Conservation (phyloP, 2,113 vertebrate species). For the Opisthocomus hoazin region DNA sequence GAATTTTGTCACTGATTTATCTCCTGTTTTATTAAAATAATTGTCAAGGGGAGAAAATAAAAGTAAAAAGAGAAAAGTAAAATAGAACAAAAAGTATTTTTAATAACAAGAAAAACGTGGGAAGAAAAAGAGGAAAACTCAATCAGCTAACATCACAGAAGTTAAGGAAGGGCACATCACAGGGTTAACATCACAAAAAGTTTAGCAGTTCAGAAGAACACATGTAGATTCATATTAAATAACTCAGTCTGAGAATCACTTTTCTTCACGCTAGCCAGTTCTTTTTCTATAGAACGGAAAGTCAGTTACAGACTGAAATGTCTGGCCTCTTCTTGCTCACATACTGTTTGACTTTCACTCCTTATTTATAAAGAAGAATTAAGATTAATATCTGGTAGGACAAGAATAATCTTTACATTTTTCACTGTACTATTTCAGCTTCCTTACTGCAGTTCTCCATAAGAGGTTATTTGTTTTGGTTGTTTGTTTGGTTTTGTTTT, state of each 20-base stretch:
- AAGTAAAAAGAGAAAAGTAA: not conserved
- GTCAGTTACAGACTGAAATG: not conserved
- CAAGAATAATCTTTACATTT: not conserved
- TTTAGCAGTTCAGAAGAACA: not conserved
- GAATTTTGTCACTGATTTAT: not conserved
- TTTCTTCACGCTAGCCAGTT: not conserved
- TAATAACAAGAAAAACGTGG: not conserved
- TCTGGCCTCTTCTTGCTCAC: not conserved
- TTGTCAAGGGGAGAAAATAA: not conserved
- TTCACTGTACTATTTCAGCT: not conserved
- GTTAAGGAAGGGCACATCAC: not conserved
- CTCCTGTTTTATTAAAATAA: not conserved
- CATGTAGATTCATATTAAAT: not conserved
- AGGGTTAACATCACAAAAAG: not conserved
- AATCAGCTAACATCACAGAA: not conserved
- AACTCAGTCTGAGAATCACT: not conserved
- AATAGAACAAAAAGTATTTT: not conserved
- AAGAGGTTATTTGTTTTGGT: not conserved
- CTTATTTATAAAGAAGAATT: not conserved
- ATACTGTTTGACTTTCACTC: not conserved
- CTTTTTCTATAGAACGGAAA: not conserved
- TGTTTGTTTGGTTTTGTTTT: not conserved
- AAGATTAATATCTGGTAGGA: not conserved
- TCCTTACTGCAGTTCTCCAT: not conserved
- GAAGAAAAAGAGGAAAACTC: not conserved